Evolutionary conservation across 2,797 vertebrate species (phyloP).

Genomic region (Leuciscus waleckii): DNA sequence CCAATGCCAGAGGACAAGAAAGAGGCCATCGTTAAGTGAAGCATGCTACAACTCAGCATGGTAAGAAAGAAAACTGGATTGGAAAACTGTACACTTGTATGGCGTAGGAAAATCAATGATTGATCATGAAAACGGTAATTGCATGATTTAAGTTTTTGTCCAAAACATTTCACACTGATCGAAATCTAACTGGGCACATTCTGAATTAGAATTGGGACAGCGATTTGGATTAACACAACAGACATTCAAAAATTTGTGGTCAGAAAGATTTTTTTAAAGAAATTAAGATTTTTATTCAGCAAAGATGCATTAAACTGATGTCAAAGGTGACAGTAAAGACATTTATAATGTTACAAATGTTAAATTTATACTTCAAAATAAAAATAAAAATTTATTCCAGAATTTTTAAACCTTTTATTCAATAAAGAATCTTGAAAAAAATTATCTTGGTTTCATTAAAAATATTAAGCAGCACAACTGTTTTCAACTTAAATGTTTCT

Average conservation of each 20-base stretch:
- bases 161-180: not conserved
- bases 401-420: not conserved
- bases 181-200: not conserved
- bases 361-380: not conserved
- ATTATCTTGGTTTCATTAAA: not conserved
- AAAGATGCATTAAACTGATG: not conserved
- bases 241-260: not conserved
- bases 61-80: not conserved
- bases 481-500: not conserved
- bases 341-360: not conserved
- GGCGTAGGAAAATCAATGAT: not conserved
- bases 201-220: not conserved
- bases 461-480: not conserved
- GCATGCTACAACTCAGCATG: not conserved
- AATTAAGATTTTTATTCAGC: not conserved
- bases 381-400: too few species aligned
- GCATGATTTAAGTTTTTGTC: not conserved
- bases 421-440: not conserved
- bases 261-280: not conserved
- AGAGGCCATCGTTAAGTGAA: constrained; percentile 17
- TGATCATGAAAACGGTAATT: not conserved
- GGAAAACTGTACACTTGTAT: not conserved
- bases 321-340: not conserved
- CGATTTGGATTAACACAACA: not conserved
- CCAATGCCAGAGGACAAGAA: constrained; percentile 38